Percentiles rank a stretch among this genome's conserved stretches.
Evolutionary conservation across 2,797 vertebrate species (phyloP).

Genomic region (Malurus leucopterus): DNA sequence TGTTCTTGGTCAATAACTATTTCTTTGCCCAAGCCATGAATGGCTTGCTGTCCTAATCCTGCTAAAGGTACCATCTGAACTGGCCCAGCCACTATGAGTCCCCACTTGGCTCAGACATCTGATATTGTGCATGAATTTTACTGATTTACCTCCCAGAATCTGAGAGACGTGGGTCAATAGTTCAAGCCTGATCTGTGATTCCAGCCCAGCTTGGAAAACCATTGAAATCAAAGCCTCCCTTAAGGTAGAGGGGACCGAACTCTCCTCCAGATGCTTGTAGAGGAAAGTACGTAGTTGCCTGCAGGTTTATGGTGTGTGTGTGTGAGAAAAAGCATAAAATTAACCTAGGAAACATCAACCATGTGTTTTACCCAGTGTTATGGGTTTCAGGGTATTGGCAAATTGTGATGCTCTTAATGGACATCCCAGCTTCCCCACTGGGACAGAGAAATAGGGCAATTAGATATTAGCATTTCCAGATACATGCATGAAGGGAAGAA

Average conservation of each 20-base stretch:
- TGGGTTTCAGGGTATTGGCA: background rate
- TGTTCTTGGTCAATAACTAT: background rate
- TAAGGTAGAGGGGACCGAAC: background rate
- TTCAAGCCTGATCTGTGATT: background rate
- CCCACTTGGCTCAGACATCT: background rate
- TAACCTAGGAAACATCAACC: background rate
- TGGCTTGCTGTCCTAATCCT: background rate
- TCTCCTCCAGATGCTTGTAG: background rate
- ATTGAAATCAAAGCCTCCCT: slow-evolving; percentile 11
- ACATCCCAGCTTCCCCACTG: background rate
- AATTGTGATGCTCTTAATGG: background rate
- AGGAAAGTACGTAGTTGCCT: background rate
- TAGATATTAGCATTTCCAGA: slow-evolving; percentile 34
- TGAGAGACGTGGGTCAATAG: background rate
- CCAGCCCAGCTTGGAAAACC: slow-evolving; percentile 25
- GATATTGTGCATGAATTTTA: background rate
- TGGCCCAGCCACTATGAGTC: background rate
- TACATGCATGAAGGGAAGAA: background rate
- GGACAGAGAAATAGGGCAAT: background rate
- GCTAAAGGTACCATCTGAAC: background rate
- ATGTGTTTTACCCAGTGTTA: background rate
- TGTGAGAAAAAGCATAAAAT: background rate
- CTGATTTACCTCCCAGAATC: slow-evolving; percentile 3
- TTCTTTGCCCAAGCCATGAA: background rate
- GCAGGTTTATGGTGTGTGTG: background rate